Evolutionary conservation across 2,113 vertebrate species (phyloP), one percentile per base, ranked within the genome.

Genomic region (Sinocyclocheilus anshuiensis): DNA sequence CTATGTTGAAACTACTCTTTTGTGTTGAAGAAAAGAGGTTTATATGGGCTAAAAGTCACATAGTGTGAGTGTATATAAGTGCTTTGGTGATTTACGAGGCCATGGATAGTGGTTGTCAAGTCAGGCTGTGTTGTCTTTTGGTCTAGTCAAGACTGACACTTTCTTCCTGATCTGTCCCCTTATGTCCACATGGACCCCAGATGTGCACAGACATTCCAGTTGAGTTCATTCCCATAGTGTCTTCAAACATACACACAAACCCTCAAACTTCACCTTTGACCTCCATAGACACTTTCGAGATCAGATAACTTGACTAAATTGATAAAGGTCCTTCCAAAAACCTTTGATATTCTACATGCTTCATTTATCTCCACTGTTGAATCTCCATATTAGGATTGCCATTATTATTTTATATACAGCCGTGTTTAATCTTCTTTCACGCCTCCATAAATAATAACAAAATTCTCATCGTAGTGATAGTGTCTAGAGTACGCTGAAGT

Each of bases 91-190:
- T 90, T 90, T 86, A 85, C 22, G 67, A 67, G 59, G 50, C 74
- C 84, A 63, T 81, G 85, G 63, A 86, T 77, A 84, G 83, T 89
- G 86, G 65, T 69, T 86, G 78, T 88, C 87, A 87, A 53, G 74
- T 65, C 87, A 33, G 61, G 78, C 81, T 15, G 74, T 90, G 89
- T 90, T 90, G 87, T 88, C 86, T 88, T 88, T 83, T 80, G 86
- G 89, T 88, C 89, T 90, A 88, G 89, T 71, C 85, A 67, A 61
- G 74, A 79, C 79, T 65, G 80, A 88, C 89, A 86, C 79, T 48
- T 36, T 87, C 78, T 86, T 83, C 82, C 72, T 61, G 80, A 55
- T 74, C 61, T 69, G 61, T 87, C 80, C 79, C 67, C 81, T 29
- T 55, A 39, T 76, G 9, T 71, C 67, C 89, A 89, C 88, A 86